Percentiles rank a stretch among this genome's conserved stretches.
Conservation (phyloP, 2,797 vertebrate genomes). For the Heterohyrax brucei region DNA sequence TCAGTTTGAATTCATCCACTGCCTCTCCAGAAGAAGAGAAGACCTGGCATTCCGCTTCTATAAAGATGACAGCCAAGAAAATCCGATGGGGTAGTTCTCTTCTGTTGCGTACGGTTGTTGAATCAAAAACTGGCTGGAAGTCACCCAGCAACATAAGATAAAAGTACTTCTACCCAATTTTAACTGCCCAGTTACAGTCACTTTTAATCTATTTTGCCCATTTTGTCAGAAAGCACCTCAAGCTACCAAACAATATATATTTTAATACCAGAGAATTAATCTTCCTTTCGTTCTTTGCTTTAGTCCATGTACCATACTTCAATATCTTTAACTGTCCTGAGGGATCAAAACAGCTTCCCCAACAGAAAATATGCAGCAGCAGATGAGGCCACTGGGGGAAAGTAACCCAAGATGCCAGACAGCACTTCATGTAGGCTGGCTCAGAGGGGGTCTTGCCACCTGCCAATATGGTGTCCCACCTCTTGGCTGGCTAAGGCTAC, state of each 20-base stretch:
- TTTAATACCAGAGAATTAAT: not conserved
- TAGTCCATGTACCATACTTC: not conserved
- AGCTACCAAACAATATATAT: not conserved
- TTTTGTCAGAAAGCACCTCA: not conserved
- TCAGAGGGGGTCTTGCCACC: accelerated
- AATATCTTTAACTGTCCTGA: not conserved
- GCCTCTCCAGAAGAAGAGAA: not conserved
- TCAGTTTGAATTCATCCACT: not conserved
- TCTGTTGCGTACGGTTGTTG: not conserved
- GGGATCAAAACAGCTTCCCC: not conserved
- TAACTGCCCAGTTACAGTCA: not conserved
- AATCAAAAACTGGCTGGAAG: no score
- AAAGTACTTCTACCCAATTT: not conserved
- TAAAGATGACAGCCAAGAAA: not conserved
- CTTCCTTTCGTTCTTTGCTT: not conserved
- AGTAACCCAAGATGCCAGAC: not conserved
- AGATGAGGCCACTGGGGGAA: not conserved
- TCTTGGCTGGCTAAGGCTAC: accelerated
- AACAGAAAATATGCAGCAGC: not conserved
- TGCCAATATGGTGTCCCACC: accelerated
- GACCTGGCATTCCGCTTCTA: not conserved
- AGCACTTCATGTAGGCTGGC: accelerated
- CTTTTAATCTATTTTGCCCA: not conserved
- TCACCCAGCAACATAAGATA: no score
- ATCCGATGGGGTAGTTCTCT: not conserved